These are phyloP conservation scores for Etheostoma nigrum DNA, from an alignment of 2,797 vertebrate species.

Conservation along the genomic window DNA sequence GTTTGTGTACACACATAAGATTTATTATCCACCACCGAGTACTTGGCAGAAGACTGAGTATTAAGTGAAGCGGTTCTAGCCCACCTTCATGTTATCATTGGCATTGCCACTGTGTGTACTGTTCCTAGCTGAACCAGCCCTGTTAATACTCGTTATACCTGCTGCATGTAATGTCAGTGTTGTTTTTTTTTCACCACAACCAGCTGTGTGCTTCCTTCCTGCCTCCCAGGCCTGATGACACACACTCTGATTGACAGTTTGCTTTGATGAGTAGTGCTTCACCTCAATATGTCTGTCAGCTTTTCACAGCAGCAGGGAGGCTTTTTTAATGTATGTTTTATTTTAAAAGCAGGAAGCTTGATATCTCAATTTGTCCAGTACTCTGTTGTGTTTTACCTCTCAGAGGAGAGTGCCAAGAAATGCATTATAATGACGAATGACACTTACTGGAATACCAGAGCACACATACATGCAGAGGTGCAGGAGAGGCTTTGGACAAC, in stretches of 20 bases:
- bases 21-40: background rate
- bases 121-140: conserved; percentile 26
- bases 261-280: conserved; percentile 73
- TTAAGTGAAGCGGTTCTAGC: background rate
- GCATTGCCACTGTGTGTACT: background rate
- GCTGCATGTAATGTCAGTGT: conserved; percentile 59
- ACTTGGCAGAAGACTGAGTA: background rate
- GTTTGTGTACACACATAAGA: background rate
- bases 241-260: conserved; percentile 66
- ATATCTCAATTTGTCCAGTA: conserved; percentile 55
- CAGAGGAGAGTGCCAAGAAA: conserved; percentile 57
- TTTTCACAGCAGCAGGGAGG: conserved; percentile 38
- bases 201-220: conserved; percentile 79
- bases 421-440: conserved; percentile 64
- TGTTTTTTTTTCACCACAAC: conserved; percentile 59
- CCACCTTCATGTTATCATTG: background rate
- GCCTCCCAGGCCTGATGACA: conserved; percentile 66
- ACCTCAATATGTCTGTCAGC: conserved; percentile 73
- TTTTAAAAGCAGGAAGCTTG: conserved; percentile 30
- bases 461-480: conserved; percentile 43
- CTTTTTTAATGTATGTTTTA: conserved; percentile 14
- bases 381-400: conserved; percentile 38
- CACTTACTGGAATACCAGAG: conserved; percentile 57
- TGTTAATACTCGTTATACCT: conserved; percentile 73
- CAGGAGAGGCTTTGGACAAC: conserved; percentile 73